Evolutionary conservation across 2,797 vertebrate species (phyloP), one percentile per base, ranked within the genome.

Genomic region (Siniperca undulata): DNA sequence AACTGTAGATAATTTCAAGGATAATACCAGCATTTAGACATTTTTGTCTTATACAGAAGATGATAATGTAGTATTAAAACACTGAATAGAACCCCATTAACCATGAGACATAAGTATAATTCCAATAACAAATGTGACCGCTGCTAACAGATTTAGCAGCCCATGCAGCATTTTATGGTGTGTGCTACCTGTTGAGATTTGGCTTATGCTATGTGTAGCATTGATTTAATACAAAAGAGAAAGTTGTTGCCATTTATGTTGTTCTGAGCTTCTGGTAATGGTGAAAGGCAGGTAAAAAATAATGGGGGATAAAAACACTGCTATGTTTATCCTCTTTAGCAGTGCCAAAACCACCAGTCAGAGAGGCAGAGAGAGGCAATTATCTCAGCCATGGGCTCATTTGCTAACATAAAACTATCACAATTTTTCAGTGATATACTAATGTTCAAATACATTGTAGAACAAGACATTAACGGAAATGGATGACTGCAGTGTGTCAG

Each of bases 61-160:
- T 5, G 52, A 77, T 40, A 11, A 64, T 80, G 16, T 34, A 3
- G 27, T 7, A 60, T 61, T 34, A 38, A 72, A 40, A 77, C 27
- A 24, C 50, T 5, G 10, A 78, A 62, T 19, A 27, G 13, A 53
- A 42, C 19, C 52, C 69, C 40, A 58, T 60, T 59, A 65, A 30
- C 3, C 3, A 27, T 24, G 53, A 77, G 19, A 59, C n/a, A 58
- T 38, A 60, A 52, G 61, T 38, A 58, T 65, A 77, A 71, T 83
- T 50, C 16, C 19, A 65, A 42, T 61, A 75, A 82, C 61, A 10
- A 59, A 56, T 11, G 2, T 48, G 52, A 83, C 50, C 6, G 11
- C n/a, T 56, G 20, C 42, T 7, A 61, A 84, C n/a, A 75, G 36
- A 10, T 56, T 73, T 13, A 78, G 67, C 44, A 50, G 50, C 76